Evolutionary conservation across 2,113 vertebrate species (phyloP), one percentile per base, ranked within the genome.

Genomic region (Plotosus lineatus): DNA sequence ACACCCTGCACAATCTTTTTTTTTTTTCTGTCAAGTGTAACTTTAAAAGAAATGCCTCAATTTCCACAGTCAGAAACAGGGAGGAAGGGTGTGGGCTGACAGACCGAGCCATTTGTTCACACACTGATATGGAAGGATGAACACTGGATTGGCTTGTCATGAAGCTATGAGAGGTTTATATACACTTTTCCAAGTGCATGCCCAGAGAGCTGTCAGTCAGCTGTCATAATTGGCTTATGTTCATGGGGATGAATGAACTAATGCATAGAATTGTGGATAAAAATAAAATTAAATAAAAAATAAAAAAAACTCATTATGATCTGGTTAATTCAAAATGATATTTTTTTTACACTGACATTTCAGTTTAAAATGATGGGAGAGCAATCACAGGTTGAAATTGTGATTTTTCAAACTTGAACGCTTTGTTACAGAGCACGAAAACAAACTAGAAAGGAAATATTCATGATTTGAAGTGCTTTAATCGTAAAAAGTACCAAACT

Each of bases 21-120:
- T 80, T 6, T 40, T 65, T 53, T 71, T 80, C 76, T 42, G 58
- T 17, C 76, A 76, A 65, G 68, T 55, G 12, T 31, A 6, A 46
- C 76, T 79, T 85, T 42, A 76, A 63, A 63, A 75, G 44, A 31
- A 69, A 71, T 21, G 58, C 71, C 84, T 82, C 42, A 53, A 33
- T 78, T 76, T 55, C 71, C 69, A 78, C 50, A 74, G 50, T 61
- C 40, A 60, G 78, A 50, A 56, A 69, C 1, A 8, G 6, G 12
- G 5, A 44, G 33, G 44, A 17, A 7, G 68, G 23, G 10, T 48
- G 69, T 50, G 48, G 1, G 5, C 5, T 48, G 33, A 17, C 40
- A 36, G 26, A 50, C 21, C 55, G 50, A 23, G 42, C 14, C 9
- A 69, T 71, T 71, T 79, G 36, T 46, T 36, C 50, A 8, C 0